phyloP scores from a whole-genome alignment of 2,888 invertebrate species.

The Metallyticus violacea region DNA sequence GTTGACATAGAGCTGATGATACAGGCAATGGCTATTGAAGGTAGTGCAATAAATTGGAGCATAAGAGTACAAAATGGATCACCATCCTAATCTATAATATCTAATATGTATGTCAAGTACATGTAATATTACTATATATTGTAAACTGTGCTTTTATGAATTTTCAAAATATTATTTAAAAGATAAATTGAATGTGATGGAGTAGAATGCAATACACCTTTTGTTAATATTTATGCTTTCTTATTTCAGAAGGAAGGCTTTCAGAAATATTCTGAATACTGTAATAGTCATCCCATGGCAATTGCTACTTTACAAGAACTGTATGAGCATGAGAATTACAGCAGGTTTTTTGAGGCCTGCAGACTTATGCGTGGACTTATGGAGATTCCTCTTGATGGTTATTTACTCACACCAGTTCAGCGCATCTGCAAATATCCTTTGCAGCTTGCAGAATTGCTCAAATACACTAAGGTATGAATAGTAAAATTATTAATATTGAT shows the following conservation, averaged over 20 bases:
- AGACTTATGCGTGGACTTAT: slow-evolving; percentile 76
- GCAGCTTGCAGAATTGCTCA: slow-evolving; percentile 77
- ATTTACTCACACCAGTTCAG: slow-evolving; percentile 81
- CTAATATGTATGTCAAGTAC: no score
- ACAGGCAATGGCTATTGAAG: no score
- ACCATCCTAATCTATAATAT: no score
- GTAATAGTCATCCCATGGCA: slow-evolving; percentile 82
- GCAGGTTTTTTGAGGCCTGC: slow-evolving; percentile 78
- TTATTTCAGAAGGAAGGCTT: slow-evolving; percentile 65
- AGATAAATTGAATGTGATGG: no score
- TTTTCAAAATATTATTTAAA: no score
- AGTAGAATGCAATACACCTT: no score
- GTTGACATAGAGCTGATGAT: no score
- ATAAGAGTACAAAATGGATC: no score
- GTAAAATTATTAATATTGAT: background rate
- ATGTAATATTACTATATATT: no score
- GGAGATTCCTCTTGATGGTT: slow-evolving; percentile 80
- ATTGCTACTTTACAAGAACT: slow-evolving; percentile 67
- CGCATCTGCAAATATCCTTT: slow-evolving; percentile 87
- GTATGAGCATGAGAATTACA: slow-evolving; percentile 64
- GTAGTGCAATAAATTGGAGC: no score
- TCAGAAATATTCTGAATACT: slow-evolving; percentile 83
- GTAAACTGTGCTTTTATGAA: no score
- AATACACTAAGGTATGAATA: slow-evolving; percentile 53
- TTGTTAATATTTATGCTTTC: no score